Evolutionary conservation across 2,113 vertebrate species (phyloP).

Genomic region (Ochotona princeps): DNA sequence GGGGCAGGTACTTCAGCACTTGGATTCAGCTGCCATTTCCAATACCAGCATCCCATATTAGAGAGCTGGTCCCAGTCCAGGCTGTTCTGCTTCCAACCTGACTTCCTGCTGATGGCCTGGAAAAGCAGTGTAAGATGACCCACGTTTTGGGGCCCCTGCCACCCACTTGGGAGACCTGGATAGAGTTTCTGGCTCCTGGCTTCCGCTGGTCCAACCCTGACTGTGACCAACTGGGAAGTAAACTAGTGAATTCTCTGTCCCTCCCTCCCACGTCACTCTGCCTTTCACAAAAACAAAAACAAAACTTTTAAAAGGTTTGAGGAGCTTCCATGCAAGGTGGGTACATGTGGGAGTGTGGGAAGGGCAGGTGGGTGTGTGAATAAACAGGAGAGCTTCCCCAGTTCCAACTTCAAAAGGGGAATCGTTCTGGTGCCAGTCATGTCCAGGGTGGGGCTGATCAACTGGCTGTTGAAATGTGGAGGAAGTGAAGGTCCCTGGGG

Average conservation of each 20-base stretch:
- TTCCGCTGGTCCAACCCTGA: too few relatives aligned
- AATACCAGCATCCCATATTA: too few relatives aligned
- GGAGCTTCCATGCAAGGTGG: constrained; percentile 53
- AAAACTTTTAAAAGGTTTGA: neutral
- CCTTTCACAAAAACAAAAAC: neutral
- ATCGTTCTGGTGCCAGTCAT: neutral
- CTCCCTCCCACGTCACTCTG: too few relatives aligned
- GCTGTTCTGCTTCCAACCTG: neutral
- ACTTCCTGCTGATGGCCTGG: too few relatives aligned
- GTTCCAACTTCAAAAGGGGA: constrained; percentile 28
- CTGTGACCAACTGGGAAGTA: too few relatives aligned
- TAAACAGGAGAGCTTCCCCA: neutral
- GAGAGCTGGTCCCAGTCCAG: neutral
- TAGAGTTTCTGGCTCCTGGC: too few relatives aligned
- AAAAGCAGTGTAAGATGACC: too few relatives aligned
- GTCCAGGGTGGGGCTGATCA: neutral
- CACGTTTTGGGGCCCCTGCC: too few relatives aligned
- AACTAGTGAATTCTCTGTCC: too few relatives aligned
- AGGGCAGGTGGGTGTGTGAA: neutral
- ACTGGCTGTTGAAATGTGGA: neutral
- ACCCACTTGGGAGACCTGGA: too few relatives aligned
- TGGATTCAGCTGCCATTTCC: too few relatives aligned
- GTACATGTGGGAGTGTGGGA: constrained; percentile 21
- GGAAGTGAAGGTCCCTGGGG: constrained; percentile 42
- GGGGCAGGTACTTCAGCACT: too few relatives aligned